Evolutionary conservation across 2,888 invertebrate species (phyloP).

Genomic region (Dexiosoma caninum): DNA sequence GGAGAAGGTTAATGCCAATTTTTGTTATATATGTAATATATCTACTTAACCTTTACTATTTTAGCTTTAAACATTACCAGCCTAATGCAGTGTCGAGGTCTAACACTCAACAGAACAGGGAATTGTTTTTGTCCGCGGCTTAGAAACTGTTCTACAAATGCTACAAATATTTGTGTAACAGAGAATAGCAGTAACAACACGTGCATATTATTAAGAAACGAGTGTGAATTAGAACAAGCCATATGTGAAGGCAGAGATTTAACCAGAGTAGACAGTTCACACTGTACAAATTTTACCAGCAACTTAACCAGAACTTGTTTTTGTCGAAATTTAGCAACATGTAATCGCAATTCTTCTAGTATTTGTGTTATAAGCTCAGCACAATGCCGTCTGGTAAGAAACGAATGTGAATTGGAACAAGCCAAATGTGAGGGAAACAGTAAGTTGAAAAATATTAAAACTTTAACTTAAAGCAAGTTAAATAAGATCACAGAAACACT

Average conservation of each 20-base stretch:
- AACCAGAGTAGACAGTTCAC: neutral
- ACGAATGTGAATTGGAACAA: conserved; percentile 40
- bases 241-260: conserved; percentile 37
- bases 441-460: neutral
- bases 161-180: conserved; percentile 4
- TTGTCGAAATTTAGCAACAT: conserved; percentile 9
- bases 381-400: conserved; percentile 26
- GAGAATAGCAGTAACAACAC: neutral
- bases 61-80: neutral
- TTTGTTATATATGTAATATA: neutral
- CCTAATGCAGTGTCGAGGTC: conserved; percentile 4
- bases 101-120: neutral
- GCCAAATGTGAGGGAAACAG: conserved; percentile 21
- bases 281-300: conserved; percentile 15
- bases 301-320: neutral
- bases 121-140: conserved; percentile 35
- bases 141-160: neutral
- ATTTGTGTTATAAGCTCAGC: conserved; percentile 8
- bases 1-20: conserved; percentile 27
- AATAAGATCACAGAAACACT: conserved; percentile 1
- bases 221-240: conserved; percentile 39
- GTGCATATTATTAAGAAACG: conserved; percentile 8
- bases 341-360: conserved; percentile 10
- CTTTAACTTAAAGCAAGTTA: neutral
- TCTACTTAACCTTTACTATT: too few relatives aligned